phyloP scores from a whole-genome alignment of 2,888 invertebrate genomes.

The Melitaea athalia region DNA sequence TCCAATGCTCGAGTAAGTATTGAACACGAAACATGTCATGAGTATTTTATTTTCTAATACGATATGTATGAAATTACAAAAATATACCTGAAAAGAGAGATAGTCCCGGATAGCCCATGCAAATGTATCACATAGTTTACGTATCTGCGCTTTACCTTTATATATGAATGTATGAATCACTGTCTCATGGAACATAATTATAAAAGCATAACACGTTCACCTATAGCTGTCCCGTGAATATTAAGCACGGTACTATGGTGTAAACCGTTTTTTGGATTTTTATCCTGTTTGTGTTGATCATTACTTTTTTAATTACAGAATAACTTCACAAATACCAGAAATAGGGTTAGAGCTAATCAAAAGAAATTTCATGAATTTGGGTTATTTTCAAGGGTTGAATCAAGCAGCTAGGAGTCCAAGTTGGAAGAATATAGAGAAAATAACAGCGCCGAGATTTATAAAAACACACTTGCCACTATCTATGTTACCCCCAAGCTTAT shows the following conservation, averaged over 20 bases:
- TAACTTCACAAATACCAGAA: constrained; percentile 64
- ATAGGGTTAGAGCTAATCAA: constrained; percentile 67
- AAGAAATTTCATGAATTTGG: constrained; percentile 68
- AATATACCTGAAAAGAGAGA: no score
- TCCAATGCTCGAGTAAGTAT: constrained; percentile 86
- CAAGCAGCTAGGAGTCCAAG: constrained; percentile 62
- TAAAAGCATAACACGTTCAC: no score
- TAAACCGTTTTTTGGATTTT: no score
- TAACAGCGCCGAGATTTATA: constrained; percentile 80
- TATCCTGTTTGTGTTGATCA: no score
- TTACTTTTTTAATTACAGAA: constrained; percentile 50
- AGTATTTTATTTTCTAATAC: background rate
- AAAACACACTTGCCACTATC: constrained; percentile 85
- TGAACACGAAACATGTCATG: background rate
- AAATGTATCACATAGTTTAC: no score
- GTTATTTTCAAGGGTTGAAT: constrained; percentile 67
- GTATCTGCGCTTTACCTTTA: no score
- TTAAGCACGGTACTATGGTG: no score
- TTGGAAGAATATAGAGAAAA: constrained; percentile 62
- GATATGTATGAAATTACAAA: no score
- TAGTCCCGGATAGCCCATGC: no score
- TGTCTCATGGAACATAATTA: no score
- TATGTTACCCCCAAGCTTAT: constrained; percentile 78
- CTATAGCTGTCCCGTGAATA: no score
- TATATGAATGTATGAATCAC: no score